Base-by-base conservation (phyloP, 2,113 vertebrate genomes). In the Ornithorhynchus anatinus region DNA sequence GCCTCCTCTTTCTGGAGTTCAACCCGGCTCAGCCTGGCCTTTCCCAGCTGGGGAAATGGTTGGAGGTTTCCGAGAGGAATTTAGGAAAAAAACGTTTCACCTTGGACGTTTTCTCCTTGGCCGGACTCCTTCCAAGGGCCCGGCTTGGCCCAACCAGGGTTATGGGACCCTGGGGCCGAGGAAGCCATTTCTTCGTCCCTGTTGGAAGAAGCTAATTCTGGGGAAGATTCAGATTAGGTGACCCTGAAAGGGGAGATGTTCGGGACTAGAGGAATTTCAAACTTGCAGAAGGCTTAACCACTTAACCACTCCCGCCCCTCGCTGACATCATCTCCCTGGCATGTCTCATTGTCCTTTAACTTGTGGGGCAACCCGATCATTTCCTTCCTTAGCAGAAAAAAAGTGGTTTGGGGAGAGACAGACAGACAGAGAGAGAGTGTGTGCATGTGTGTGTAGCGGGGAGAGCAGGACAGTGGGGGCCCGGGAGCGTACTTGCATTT, bases 261-360 rank as follows among this genome's bases (percentile, higher is more conserved):
- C 62, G 47, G 52, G 48, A 62, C 38, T 62, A 43, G 69, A 74
- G 71, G 71, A 81, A 81, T 83, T 67, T 69, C 45, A 69, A 39
- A 44, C 72, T 74, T 63, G 72, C 58, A 52, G 71, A 74, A 51
- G 29, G 62, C 45, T 66, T 78, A 57, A 51, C 65, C 69, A 65
- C 38, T n/a, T n/a, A n/a, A n/a, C n/a, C n/a, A n/a, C n/a, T n/a
- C n/a, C n/a, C n/a, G n/a, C 22, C 74, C 80, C 70, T 52, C 75
- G 27, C 50, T 85, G 80, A 79, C 75, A 53, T 83, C 75, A 79
- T 65, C 72, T 53, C 79, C 50, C 65, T 65, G 80, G 82, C 77
- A 74, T 79, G 75, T 83, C 61, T 76, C 80, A 59, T 76, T 80
- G 66, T 60, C 66, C 61, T 71, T 85, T 85, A 81, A 85, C 77